These are phyloP conservation scores for Jacana jacana DNA, from an alignment of 2,113 vertebrate species.

Conservation along the genomic window DNA sequence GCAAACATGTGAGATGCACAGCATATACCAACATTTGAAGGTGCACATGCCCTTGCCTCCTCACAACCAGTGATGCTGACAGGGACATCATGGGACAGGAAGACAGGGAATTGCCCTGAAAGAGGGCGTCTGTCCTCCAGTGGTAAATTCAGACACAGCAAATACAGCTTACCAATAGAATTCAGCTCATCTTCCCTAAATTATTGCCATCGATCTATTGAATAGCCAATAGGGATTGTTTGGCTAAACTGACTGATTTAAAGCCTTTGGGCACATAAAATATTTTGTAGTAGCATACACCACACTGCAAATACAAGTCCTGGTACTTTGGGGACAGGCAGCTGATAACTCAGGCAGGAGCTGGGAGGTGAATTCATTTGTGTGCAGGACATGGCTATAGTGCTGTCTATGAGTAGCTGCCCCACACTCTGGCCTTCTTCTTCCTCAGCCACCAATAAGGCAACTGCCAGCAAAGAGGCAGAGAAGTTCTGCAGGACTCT, in stretches of 20 bases:
- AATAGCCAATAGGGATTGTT: background rate
- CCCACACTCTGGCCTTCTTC: background rate
- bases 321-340: background rate
- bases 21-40: background rate
- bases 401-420: background rate
- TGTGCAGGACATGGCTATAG: accelerated
- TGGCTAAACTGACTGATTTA: background rate
- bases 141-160: background rate
- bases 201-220: background rate
- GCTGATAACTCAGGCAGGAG: background rate
- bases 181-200: background rate
- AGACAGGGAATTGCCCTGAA: background rate
- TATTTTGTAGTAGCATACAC: background rate
- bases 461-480: background rate
- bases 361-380: background rate
- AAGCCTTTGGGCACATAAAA: background rate
- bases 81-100: background rate
- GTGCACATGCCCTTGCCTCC: background rate
- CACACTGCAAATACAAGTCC: background rate
- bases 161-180: background rate
- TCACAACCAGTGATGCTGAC: background rate
- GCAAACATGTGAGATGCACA: background rate
- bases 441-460: background rate
- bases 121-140: background rate
- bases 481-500: background rate